Percentiles rank a stretch among this genome's conserved stretches.
These are phyloP conservation scores for Acleris laterana DNA, from an alignment of 2,888 invertebrate species.

Conservation along the genomic window DNA sequence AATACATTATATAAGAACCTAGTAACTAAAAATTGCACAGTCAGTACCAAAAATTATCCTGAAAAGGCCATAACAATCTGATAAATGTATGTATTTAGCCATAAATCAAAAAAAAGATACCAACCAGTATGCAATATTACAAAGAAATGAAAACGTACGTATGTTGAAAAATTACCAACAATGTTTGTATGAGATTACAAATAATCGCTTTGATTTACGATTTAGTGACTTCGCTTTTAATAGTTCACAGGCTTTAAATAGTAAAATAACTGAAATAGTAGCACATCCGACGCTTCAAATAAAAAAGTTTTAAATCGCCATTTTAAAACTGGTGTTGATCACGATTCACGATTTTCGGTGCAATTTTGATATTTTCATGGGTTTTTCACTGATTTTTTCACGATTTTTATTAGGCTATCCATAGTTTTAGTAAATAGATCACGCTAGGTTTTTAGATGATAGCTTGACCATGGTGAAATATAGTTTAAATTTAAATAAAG, in stretches of 20 bases:
- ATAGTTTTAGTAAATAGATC: constrained; percentile 23
- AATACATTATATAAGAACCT: too few relatives aligned
- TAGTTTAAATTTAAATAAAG: neutral
- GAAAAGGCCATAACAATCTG: too few relatives aligned
- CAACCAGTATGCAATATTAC: neutral
- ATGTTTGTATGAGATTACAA: constrained; percentile 2
- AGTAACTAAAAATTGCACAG: too few relatives aligned
- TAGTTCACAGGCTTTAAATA: constrained; percentile 25
- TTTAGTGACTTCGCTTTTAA: constrained; percentile 22
- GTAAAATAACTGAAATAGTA: constrained; percentile 11
- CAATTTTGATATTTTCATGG: constrained; percentile 29
- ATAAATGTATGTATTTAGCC: too few relatives aligned
- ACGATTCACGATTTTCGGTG: constrained; percentile 21
- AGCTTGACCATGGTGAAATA: constrained; percentile 11
- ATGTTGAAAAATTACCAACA: neutral
- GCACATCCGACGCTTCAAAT: constrained; percentile 26
- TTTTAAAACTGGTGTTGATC: constrained; percentile 27
- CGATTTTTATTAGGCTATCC: constrained; percentile 21
- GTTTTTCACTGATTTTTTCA: constrained; percentile 15
- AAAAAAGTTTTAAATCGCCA: constrained; percentile 17
- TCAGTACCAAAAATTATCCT: too few relatives aligned
- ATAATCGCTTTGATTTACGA: constrained; percentile 11
- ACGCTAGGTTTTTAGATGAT: constrained; percentile 21
- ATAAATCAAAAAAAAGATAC: neutral
- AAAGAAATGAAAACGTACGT: neutral